Base-by-base conservation (phyloP, 2,888 invertebrate species). In the Neoscelio sp. region DNA sequence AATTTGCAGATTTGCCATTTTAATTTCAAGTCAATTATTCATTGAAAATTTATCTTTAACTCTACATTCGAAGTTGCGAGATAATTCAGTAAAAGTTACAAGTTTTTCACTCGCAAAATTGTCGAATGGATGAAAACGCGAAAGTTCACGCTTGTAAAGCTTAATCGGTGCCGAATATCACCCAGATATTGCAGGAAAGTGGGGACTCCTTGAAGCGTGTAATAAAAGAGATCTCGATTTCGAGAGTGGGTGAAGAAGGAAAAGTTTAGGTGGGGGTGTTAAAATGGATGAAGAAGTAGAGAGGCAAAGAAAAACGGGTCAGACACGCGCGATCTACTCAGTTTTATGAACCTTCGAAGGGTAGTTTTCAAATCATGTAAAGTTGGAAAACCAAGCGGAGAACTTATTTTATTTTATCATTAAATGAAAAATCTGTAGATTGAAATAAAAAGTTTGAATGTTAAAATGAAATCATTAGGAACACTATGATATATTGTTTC, bases 221-320 rank as follows among this genome's bases (percentile, higher is more conserved):
- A 80, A 80, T 80, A 80, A 74, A 75, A 73, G 73, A 73, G 80
- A 77, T 68, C 48, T 71, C 62, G 65, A 71, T 76, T 73, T 76
- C 46, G 56, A 52, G 71, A 74, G 64, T 12, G 12, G n/a, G 18
- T 23, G 48, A 44, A 46, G 58, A 70, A 58, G 44, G 12, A 67
- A 38, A 52, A 40, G 60, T 30, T 54, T 40, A 46, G 35, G 67
- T 42, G 20, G 20, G 3, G 3, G 35, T 15, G 18, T 6, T 48
- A 62, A 54, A 56, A 44, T 33, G 35, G n/a, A 52, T 28, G 38
- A 42, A 28, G 60, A 56, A 12, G 54, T 33, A 44, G 30, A 15
- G 35, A 18, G 2, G 13, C 35, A 20, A 6, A 33, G 62, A 28
- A 54, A 62, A 78, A 74, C 60, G 54, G 75, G 79, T 71, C 70